Base-by-base conservation (phyloP, 2,797 vertebrate genomes). In the Helarctos malayanus region DNA sequence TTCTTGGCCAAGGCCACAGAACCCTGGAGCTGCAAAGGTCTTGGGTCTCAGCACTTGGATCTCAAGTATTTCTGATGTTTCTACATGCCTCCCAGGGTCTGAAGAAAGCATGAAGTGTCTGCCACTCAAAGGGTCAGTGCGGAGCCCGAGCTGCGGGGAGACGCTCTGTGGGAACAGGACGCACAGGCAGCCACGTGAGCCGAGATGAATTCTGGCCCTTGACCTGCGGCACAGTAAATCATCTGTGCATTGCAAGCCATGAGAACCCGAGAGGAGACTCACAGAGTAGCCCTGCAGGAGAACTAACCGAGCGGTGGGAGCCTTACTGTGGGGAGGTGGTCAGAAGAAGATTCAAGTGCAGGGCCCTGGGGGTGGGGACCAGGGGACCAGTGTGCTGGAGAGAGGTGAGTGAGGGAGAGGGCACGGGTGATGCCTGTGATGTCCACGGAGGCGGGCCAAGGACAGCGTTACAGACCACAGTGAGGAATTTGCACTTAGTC, bases 241-340 rank as follows among this genome's bases (percentile, higher is more conserved):
- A 23, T 10, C 4, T 0, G 7, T 23, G 38, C 0, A 0, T 13
- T 9, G 38, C 3, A 11, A 61, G 23, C 27, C 1, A 0, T 49
- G 10, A 5, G 65, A 56, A n/a, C 18, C 1, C 11, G 65, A 61
- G 52, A 69, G 57, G 57, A 54, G 12, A 45, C 19, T 25, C 35
- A 13, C 4, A 29, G 29, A 21, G 7, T 8, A 41, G 52, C 41
- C 69, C 35, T 41, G 47, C 11, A 27, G 2, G 68, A 49, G 54
- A 23, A 52, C 29, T 16, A 14, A 41, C 2, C 7, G 47, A 52
- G 29, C 11, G 6, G 11, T 47, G n/a, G 35, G 21, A 45, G 27
- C 12, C 63, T 89, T 18, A 45, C 16, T 2, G 2, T 0, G 35
- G 11, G 11, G 4, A 3, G 61, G 35, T 12, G 47, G 18, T 8